Base-by-base conservation (phyloP, 2,797 vertebrate genomes). In the Sebastes trivittatus region DNA sequence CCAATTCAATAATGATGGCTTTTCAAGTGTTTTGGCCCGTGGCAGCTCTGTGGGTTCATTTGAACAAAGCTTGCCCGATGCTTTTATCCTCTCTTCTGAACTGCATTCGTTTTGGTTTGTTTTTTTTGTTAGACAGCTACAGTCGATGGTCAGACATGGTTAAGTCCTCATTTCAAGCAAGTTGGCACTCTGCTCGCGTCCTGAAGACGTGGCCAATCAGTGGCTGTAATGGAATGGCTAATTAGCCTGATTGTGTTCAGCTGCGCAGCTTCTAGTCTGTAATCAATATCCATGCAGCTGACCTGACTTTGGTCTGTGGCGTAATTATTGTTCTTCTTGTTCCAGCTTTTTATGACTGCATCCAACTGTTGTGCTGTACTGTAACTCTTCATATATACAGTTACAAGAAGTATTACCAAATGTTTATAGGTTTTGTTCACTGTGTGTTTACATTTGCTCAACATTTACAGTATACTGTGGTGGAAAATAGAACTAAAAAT, bases 241-340 rank as follows among this genome's bases (percentile, higher is more conserved):
- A 92, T 92, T 83, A 89, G 36, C 63, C 82, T 85, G 85, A 87
- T 90, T 89, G 79, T 79, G 69, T 82, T 90, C 78, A 86, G 88
- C 85, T 91, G 85, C 68, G 72, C 75, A 70, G 87, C 82, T 59
- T 75, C 42, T 34, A 56, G 63, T 67, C 73, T 65, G 62, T 66
- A 86, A 89, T 90, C 88, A 84, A 85, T 87, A 85, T 82, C 77
- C 46, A 79, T 78, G 79, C 85, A 81, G 84, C 85, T 79, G 81
- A 88, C 77, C 75, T 16, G 52, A 77, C 81, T 69, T 77, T 55
- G 61, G 70, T 82, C 71, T 49, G 2, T 20, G 36, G 22, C 1
- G 16, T 61, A 36, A 70, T 89, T 79, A 83, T 68, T 75, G 67
- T 75, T 69, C 49, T 56, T 54, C 38, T 42, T 77, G 82, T 81